Percentiles rank a stretch among this genome's conserved stretches.
phyloP scores from a whole-genome alignment of 92 coral and sea anemone species.

The Zoanthus gigantus region DNA sequence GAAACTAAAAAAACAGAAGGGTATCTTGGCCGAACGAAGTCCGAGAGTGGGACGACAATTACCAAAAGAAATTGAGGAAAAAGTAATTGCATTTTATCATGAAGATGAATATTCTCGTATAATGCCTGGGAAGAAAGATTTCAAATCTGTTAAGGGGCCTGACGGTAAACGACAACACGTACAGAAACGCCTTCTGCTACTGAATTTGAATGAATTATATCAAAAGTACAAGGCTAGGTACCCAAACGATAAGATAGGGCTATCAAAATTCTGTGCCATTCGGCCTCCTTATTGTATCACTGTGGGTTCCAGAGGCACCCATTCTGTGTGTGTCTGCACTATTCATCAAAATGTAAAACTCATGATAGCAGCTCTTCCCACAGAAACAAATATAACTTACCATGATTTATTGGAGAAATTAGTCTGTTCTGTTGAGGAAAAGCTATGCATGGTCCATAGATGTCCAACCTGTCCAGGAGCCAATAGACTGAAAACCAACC shows the following conservation, averaged over 20 bases:
- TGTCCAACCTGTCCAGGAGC: conserved; percentile 55
- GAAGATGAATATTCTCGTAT: conserved; percentile 13
- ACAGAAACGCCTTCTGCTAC: conserved; percentile 35
- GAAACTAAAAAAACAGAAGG: conserved; percentile 6
- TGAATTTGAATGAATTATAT: neutral
- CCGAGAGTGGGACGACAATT: conserved; percentile 17
- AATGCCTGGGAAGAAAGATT: conserved; percentile 67
- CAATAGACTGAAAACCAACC: conserved; percentile 30
- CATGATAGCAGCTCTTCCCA: conserved; percentile 31
- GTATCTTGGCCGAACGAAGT: conserved; percentile 35
- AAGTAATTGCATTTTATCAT: conserved; percentile 17
- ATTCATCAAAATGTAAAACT: conserved; percentile 49
- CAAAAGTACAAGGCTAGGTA: conserved; percentile 10
- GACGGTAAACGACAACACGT: conserved; percentile 54
- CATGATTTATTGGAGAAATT: conserved; percentile 35
- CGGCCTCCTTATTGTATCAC: conserved; percentile 2
- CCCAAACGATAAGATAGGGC: conserved; percentile 16
- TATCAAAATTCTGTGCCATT: conserved; percentile 21
- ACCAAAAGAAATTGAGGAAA: conserved; percentile 18
- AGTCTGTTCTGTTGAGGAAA: conserved; percentile 33
- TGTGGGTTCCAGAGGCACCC: conserved; percentile 12
- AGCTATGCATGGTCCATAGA: conserved; percentile 41
- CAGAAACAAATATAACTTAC: conserved; percentile 34
- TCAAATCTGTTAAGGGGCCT: conserved; percentile 54
- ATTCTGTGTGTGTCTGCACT: conserved; percentile 41